Percentiles rank a stretch among this genome's conserved stretches.
phyloP scores from a whole-genome alignment of 2,797 vertebrate genomes.

The Hephaestus fuliginosus region DNA sequence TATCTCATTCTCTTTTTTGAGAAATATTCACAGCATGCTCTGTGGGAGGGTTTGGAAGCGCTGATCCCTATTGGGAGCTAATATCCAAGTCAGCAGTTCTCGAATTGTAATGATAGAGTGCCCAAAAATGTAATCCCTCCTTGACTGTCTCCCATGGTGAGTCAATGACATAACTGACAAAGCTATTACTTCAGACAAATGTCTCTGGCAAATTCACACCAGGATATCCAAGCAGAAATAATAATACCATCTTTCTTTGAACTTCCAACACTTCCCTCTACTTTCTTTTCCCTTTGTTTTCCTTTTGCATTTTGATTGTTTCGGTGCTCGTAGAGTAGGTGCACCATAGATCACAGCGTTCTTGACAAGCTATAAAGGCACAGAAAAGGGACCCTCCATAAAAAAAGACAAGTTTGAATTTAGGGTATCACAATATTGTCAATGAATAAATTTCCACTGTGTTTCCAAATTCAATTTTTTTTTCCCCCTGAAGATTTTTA shows the following conservation, averaged over 20 bases:
- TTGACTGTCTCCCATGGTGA: constrained; percentile 83
- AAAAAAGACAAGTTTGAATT: constrained; percentile 7
- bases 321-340: constrained; percentile 3
- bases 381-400: background rate
- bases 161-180: constrained; percentile 83
- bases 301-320: constrained; percentile 33
- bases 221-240: constrained; percentile 76
- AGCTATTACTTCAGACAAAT: constrained; percentile 85
- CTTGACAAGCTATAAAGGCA: constrained; percentile 15
- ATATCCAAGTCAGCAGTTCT: constrained; percentile 85
- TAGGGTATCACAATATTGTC: background rate
- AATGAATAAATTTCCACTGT: background rate
- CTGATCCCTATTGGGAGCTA: constrained; percentile 79
- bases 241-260: constrained; percentile 73
- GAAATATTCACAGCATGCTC: constrained; percentile 71
- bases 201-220: constrained; percentile 80
- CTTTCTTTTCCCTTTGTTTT: constrained; percentile 53
- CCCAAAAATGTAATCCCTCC: constrained; percentile 84
- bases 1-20: constrained; percentile 53
- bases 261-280: constrained; percentile 48
- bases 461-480: background rate
- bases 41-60: constrained; percentile 62
- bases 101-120: constrained; percentile 83
- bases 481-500: background rate
- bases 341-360: constrained; percentile 2